Evolutionary conservation across 2,888 invertebrate genomes (phyloP).

Genomic region (Therioaphis trifolii): DNA sequence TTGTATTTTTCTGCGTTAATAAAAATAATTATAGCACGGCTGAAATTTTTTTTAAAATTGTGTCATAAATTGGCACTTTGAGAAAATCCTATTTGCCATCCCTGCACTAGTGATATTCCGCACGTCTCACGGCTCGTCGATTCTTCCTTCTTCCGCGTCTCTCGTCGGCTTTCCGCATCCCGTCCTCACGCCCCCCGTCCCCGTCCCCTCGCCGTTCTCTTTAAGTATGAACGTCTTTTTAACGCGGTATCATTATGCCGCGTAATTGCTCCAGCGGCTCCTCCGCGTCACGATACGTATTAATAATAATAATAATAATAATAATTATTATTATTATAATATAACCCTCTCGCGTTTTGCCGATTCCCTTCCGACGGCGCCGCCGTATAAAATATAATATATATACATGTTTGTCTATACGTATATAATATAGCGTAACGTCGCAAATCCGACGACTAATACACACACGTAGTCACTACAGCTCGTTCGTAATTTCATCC

Average conservation of each 20-base stretch:
- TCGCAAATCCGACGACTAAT: slow-evolving; percentile 46
- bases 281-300: not conserved
- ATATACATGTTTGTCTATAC: not conserved
- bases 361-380: slow-evolving; percentile 37
- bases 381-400: not conserved
- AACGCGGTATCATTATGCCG: slow-evolving; percentile 51
- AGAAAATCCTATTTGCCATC: no score
- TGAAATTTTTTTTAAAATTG: no score
- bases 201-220: not conserved
- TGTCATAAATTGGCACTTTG: no score
- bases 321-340: no score
- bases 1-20: no score
- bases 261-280: slow-evolving; percentile 32
- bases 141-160: slow-evolving; percentile 22
- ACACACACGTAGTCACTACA: not conserved
- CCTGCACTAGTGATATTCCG: no score
- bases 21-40: no score
- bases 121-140: slow-evolving; percentile 37
- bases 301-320: no score
- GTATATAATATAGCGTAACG: not conserved
- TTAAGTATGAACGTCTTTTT: not conserved
- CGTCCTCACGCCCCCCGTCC: rapidly evolving
- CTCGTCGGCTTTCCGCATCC: not conserved
- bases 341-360: not conserved
- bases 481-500: slow-evolving; percentile 29